Percentiles rank a stretch among this genome's conserved stretches.
These are phyloP conservation scores for Drosophila lacteicornis DNA, from an alignment of 1,140 invertebrate species.

Conservation along the genomic window DNA sequence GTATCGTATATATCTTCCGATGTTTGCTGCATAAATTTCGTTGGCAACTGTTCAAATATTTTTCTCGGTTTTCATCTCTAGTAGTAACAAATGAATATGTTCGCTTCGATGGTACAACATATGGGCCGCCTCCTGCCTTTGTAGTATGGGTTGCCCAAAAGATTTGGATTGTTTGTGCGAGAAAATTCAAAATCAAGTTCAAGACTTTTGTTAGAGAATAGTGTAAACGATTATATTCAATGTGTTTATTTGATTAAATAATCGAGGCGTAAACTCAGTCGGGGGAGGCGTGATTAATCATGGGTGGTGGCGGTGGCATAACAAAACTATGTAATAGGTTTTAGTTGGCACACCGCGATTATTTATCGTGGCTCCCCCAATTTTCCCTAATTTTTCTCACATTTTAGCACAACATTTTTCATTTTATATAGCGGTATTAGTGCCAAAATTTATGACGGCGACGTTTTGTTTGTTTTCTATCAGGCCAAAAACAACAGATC, in stretches of 20 bases:
- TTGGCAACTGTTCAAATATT: slow-evolving; percentile 79
- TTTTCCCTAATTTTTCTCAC: slow-evolving; percentile 29
- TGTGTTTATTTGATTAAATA: slow-evolving; percentile 33
- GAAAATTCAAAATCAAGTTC: slow-evolving; percentile 75
- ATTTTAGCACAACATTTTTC: slow-evolving; percentile 40
- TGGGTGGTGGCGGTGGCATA: background rate
- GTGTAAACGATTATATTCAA: slow-evolving; percentile 26
- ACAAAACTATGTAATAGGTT: slow-evolving; percentile 9
- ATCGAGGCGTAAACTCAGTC: background rate
- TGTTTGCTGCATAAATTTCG: slow-evolving; percentile 67
- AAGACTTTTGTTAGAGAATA: slow-evolving; percentile 59
- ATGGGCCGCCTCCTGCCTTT: slow-evolving; percentile 25
- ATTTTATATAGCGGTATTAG: slow-evolving; percentile 59
- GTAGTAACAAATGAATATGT: slow-evolving; percentile 74
- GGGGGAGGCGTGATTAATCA: background rate
- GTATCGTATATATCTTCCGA: slow-evolving; percentile 44
- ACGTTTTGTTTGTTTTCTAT: slow-evolving; percentile 37
- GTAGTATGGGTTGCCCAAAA: slow-evolving; percentile 15
- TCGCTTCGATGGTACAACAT: slow-evolving; percentile 53
- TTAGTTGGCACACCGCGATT: slow-evolving; percentile 24
- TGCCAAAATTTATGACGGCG: slow-evolving; percentile 67
- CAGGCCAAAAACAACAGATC: slow-evolving; percentile 43
- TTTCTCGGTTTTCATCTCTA: slow-evolving; percentile 58
- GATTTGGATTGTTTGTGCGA: slow-evolving; percentile 30
- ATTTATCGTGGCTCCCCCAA: slow-evolving; percentile 14